Base-by-base conservation (phyloP, 2,888 invertebrate species). In the Thymelicus lineola region DNA sequence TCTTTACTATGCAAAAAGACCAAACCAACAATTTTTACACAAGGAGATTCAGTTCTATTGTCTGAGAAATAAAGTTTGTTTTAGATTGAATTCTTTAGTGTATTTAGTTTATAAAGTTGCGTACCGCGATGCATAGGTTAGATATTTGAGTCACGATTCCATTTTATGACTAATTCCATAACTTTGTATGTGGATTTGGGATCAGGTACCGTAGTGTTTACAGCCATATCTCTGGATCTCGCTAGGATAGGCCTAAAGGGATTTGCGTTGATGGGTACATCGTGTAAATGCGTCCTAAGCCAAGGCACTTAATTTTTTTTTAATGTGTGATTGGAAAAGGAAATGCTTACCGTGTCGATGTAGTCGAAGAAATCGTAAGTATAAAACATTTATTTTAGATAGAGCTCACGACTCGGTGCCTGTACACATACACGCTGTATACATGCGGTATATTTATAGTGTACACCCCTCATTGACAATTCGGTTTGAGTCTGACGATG, bases 141-240 rank as follows among this genome's bases (percentile, higher is more conserved):
- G 89, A 89, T 90, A 93, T 93, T 93, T 93, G 88, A 93, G 93
- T 92, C 93, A 93, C 93, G 93, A 88, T 90, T 87, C 88, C 91
- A 91, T 93, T 93, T 93, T 93, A 93, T 91, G 93, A 93, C 90
- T 93, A 93, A 93, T 93, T 93, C 92, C 92, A 93, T 93, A 93
- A 93, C 93, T 93, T 91, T 89, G 90, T 92, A 93, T 93, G 93
- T 89, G 93, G 89, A 90, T 91, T 89, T 88, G 83, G 89, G 91
- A 90, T 90, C 90, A 91, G 91, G 90, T 90, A 90, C 87, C 79
- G 81, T 84, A 83, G 86, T 91, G 91, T 92, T 90, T 91, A 91
- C 90, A 83, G 81, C 88, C 90, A 86, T 90, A 82, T 81, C 81
- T 80, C 78, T 82, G 84, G 80, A 88, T 88, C 84, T 83, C 72